These are phyloP conservation scores for Falcunculus frontatus DNA, from an alignment of 2,113 vertebrate species.

Conservation along the genomic window DNA sequence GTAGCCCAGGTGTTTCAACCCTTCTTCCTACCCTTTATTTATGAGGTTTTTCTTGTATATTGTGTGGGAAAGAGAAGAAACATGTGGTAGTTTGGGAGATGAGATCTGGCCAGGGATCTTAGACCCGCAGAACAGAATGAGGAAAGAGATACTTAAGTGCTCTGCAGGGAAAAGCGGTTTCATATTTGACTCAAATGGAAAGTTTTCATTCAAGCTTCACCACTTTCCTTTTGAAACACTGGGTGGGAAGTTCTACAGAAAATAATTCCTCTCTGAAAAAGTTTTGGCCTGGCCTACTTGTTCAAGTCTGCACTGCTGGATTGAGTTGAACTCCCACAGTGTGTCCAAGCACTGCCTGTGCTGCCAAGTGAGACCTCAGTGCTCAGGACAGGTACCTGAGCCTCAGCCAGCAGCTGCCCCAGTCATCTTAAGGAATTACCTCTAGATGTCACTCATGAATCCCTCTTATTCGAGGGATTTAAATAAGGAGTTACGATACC, in stretches of 20 bases:
- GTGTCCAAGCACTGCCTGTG: not conserved
- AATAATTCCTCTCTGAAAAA: not conserved
- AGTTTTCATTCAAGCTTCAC: not conserved
- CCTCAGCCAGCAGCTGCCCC: not conserved
- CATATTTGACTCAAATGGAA: not conserved
- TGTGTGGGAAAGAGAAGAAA: not conserved
- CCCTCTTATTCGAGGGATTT: not conserved
- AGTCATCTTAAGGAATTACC: conserved; percentile 30
- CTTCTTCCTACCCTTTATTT: not conserved
- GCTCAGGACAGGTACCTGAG: not conserved
- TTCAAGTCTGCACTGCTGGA: not conserved
- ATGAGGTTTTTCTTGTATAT: not conserved
- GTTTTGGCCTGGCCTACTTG: not conserved
- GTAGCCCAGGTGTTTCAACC: not conserved
- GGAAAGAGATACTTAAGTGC: not conserved
- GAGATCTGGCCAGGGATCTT: not conserved
- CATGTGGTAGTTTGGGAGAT: not conserved
- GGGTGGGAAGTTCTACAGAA: not conserved
- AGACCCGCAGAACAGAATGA: not conserved
- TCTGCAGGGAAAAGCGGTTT: not conserved
- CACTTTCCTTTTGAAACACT: not conserved
- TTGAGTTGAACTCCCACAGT: not conserved
- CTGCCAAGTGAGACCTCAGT: not conserved
- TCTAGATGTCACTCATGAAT: conserved; percentile 66
- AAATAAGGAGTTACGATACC: not conserved